Base-by-base conservation (phyloP, 2,888 invertebrate species). In the Tetranychus piercei region DNA sequence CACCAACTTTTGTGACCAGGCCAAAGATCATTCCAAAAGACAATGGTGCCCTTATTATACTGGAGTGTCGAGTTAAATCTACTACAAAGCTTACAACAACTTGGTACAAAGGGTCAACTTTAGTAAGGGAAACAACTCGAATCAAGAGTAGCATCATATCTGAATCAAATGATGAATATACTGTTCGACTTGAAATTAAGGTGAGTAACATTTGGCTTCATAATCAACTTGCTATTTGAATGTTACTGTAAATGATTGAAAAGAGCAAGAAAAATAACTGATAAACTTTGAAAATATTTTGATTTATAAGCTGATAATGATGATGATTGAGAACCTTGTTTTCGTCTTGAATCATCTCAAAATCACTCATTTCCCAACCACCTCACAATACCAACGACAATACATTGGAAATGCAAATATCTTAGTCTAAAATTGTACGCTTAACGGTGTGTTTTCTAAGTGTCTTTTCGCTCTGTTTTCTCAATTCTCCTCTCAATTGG, bases 1-100 rank as follows among this genome's bases (percentile, higher is more conserved):
- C 93, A 45, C 97, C 97, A 75, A 91, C 92, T 44, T 97, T 99
- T 83, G 88, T 94, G 82, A 95, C 95, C 85, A 97, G 97, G 86
- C 99, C 99, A 78, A 89, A 92, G 85, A 99, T 99, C 85, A 94
- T 96, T 86, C 97, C 97, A 82, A 94, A 95, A 85, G 94, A 94
- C 84, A 92, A 90, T 82, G 96, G 95, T 80, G 94, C 94, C 79
- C 88, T 95, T 80, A 94, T 97, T 81, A 90, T 93, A 77, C 94
- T 97, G 92, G 92, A 94, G 84, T 96, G 96, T 85, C 89, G 88
- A 80, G 91, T 91, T 74, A 83, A 82, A 84, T 94, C 95, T 71
- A 92, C 92, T 84, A 94, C 96, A 78, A 92, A 90, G 83, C 95
- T 97, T 72, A 88, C 88, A 80, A 92, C 96, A 77, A 91, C 90